Evolutionary conservation across 1,140 invertebrate species (phyloP), one percentile per base, ranked within the genome.

Genomic region (Trachymyrmex septentrionalis): DNA sequence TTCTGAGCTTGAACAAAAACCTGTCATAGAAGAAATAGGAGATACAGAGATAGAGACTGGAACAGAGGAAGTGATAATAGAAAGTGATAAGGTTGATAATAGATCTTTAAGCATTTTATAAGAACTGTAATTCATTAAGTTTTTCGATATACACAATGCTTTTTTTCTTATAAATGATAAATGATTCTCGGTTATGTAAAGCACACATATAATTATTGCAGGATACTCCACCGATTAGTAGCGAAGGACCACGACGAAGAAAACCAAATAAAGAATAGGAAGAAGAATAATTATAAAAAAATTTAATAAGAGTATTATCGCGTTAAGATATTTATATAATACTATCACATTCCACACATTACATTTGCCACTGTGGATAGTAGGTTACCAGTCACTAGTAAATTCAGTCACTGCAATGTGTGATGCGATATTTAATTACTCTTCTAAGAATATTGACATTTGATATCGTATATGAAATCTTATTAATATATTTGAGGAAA

Each of bases 221-320:
- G 88, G 63, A 85, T 27, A 75, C 85, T 5, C 44, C 57, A 21
- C 57, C 48, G 14, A 50, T 87, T 7, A 88, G 86, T 77, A 92
- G 88, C 3, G 94, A 95, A 87, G 95, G 94, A 67, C 94, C 95
- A 86, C 91, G 95, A 87, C 94, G 94, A 92, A 95, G 95, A 93
- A 95, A 94, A 93, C 93, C 92, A 93, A 94, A 94, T 88, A 95
- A 94, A 92, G 92, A 95, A 92, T 94, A 93, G 87, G 67, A 66
- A 87, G 14, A 88, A 77, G 57, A 30, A 88, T 86, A 84, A 71
- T 86, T 72, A 57, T 72, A 71, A 44, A 87, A 63, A 44, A 87
- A 87, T 84, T 86, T 69, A 69, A 69, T 69, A 69, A 69, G 14
- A 69, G 34, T 66, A 85, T 19, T 88, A 90, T 85, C 63, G 57